Conservation (phyloP, 2,113 vertebrate genomes). For the Silurus meridionalis region DNA sequence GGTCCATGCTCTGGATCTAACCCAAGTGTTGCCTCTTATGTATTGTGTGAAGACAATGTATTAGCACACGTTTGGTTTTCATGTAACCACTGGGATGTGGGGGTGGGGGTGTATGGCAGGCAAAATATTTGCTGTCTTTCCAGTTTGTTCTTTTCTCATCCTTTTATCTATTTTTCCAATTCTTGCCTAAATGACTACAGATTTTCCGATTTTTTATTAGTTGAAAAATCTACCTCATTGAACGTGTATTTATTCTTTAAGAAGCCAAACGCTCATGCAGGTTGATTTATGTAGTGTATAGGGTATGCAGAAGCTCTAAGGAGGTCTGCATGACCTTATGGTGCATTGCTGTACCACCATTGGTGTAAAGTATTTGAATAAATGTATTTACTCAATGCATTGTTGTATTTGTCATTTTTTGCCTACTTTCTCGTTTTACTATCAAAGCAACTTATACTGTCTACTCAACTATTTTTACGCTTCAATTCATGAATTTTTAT, state of each 20-base stretch:
- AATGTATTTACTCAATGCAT: too few species aligned
- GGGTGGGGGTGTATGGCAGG: not conserved
- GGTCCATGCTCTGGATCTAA: not conserved
- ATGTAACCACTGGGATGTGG: not conserved
- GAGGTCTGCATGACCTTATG: conserved; percentile 3
- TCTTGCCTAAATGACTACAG: not conserved
- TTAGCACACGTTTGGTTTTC: not conserved
- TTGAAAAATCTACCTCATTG: not conserved
- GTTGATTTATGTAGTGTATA: not conserved
- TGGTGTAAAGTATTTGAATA: too few species aligned
- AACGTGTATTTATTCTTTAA: not conserved
- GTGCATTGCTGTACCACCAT: not conserved
- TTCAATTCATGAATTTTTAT: too few species aligned
- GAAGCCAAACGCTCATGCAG: not conserved
- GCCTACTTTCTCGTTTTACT: too few species aligned
- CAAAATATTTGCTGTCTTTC: not conserved
- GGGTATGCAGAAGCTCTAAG: not conserved
- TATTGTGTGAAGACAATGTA: conserved; percentile 13
- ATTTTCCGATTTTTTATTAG: not conserved
- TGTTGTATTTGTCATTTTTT: too few species aligned
- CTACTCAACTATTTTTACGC: too few species aligned
- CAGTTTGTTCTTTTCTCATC: not conserved
- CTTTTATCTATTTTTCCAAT: not conserved
- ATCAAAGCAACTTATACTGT: too few species aligned
- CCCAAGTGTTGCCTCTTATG: not conserved